These are phyloP conservation scores for Carduelis carduelis DNA, from an alignment of 2,797 vertebrate genomes.

Conservation along the genomic window DNA sequence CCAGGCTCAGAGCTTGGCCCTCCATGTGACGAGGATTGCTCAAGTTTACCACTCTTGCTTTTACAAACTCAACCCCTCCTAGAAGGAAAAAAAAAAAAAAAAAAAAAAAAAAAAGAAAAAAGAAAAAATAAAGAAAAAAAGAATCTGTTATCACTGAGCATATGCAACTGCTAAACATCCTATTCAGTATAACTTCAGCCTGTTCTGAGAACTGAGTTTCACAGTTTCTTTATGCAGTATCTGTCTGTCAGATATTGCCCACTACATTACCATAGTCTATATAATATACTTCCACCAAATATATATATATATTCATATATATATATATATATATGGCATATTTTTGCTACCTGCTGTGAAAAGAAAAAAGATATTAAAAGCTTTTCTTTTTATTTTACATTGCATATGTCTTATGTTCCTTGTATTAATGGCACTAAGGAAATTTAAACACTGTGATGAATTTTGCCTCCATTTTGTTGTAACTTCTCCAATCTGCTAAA, in stretches of 20 bases:
- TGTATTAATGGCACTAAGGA: not conserved
- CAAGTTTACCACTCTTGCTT: constrained; percentile 4
- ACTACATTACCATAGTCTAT: constrained; percentile 47
- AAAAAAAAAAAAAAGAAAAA: not conserved
- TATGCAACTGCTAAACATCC: constrained; percentile 54
- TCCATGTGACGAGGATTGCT: constrained; percentile 29
- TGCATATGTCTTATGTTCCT: not conserved
- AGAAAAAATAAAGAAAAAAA: not conserved
- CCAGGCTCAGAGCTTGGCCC: not conserved
- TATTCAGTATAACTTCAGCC: constrained; percentile 53
- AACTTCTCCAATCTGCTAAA: not conserved
- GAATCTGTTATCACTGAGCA: constrained; percentile 47
- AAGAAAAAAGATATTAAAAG: not conserved
- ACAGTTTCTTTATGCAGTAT: constrained; percentile 49
- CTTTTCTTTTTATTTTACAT: not conserved
- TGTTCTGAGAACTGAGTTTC: constrained; percentile 48
- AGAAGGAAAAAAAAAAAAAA: not conserved
- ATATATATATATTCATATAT: not conserved
- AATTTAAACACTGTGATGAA: not conserved
- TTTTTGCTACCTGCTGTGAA: not conserved
- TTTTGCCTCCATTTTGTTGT: not conserved
- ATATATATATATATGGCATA: not conserved
- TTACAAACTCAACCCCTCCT: constrained; percentile 37
- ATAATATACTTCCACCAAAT: not conserved
- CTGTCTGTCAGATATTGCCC: constrained; percentile 66